Evolutionary conservation across 2,888 invertebrate species (phyloP).

Genomic region (Spatulosminthurus flaviceps): DNA sequence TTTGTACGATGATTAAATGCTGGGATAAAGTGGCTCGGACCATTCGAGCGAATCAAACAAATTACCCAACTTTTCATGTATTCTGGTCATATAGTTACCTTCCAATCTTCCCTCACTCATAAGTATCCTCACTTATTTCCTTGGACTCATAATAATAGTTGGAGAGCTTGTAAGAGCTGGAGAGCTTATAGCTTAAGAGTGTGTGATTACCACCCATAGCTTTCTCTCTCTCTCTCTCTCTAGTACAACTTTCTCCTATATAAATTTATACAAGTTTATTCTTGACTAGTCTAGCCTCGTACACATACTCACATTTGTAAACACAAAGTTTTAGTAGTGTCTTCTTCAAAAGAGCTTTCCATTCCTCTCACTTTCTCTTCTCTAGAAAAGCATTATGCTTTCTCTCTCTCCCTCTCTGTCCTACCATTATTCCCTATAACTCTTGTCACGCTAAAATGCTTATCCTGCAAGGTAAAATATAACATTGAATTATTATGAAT

Average conservation of each 20-base stretch:
- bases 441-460: neutral
- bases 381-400: neutral
- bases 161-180: too few species aligned
- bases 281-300: too few species aligned
- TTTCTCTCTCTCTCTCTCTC: too few species aligned
- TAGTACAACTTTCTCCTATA: neutral
- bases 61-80: constrained; percentile 47
- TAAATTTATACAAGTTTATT: constrained; percentile 6
- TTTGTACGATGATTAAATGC: constrained; percentile 63
- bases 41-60: constrained; percentile 57
- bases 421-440: neutral
- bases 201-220: too few species aligned
- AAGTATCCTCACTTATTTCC: neutral
- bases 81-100: constrained; percentile 18
- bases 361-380: constrained; percentile 18
- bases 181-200: too few species aligned
- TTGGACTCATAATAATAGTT: neutral
- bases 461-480: too few species aligned
- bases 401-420: too few species aligned
- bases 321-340: neutral
- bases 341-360: neutral
- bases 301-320: neutral
- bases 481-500: too few species aligned
- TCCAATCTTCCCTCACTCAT: constrained; percentile 15
- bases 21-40: constrained; percentile 59